Evolutionary conservation across 2,888 invertebrate species (phyloP).

Genomic region (Pollenia griseotomentosa): DNA sequence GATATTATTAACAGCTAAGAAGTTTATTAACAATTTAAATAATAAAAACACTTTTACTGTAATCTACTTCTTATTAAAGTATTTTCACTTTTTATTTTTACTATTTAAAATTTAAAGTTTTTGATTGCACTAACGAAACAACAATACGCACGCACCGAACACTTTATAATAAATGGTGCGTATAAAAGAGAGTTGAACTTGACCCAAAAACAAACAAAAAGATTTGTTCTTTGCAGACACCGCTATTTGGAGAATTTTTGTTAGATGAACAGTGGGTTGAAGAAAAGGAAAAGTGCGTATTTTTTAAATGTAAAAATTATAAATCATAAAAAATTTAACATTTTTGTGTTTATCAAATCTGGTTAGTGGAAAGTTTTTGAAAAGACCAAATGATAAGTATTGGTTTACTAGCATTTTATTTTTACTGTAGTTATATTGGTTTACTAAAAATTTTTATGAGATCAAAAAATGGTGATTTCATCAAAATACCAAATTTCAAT

Average conservation of each 20-base stretch:
- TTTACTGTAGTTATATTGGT: too few relatives aligned
- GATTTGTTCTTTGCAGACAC: neutral
- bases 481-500: too few relatives aligned
- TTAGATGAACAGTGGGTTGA: neutral
- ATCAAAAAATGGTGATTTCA: too few relatives aligned
- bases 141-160: conserved; percentile 2
- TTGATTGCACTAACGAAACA: neutral
- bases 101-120: neutral
- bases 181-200: neutral
- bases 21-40: neutral
- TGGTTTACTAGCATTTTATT: too few relatives aligned
- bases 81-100: neutral
- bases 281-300: neutral
- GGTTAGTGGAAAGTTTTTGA: too few relatives aligned
- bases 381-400: too few relatives aligned
- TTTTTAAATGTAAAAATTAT: neutral
- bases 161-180: conserved; percentile 14
- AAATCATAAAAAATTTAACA: too few relatives aligned
- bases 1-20: too few relatives aligned
- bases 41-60: neutral
- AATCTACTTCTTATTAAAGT: neutral
- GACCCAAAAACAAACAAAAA: neutral
- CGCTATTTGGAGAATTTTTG: conserved; percentile 6
- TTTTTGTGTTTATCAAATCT: too few relatives aligned
- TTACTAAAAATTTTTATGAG: too few relatives aligned